These are phyloP conservation scores for Todus mexicanus DNA, from an alignment of 2,797 vertebrate species.

Conservation along the genomic window DNA sequence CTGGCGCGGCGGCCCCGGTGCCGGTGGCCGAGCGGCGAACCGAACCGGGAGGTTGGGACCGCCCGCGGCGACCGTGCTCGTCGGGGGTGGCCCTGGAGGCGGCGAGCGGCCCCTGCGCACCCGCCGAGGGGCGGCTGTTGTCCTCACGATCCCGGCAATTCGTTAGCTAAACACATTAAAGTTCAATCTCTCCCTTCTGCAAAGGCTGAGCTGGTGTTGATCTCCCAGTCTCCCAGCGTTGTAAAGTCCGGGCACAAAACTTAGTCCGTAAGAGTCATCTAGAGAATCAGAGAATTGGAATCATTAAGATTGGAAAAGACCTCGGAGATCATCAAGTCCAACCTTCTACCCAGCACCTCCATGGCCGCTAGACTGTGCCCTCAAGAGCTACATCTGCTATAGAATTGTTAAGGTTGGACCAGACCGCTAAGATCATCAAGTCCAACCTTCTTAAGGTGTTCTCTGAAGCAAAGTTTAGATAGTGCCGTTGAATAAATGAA, in stretches of 20 bases:
- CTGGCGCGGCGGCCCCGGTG: accelerated
- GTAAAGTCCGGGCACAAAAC: background rate
- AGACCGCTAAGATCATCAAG: no score
- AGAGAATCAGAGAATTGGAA: no score
- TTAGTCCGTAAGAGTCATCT: accelerated
- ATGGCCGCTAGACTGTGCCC: no score
- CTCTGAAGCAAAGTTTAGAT: background rate
- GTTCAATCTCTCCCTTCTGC: background rate
- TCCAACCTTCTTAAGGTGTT: no score
- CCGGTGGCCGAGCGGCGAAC: no score
- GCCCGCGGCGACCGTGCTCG: no score
- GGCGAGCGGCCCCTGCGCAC: background rate
- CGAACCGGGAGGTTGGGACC: background rate
- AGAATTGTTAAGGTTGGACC: no score
- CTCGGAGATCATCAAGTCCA: no score
- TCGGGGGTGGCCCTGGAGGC: background rate
- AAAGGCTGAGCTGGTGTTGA: background rate
- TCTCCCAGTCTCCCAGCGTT: accelerated
- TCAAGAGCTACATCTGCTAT: no score
- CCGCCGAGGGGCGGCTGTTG: background rate
- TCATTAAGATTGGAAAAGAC: no score
- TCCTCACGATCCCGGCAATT: accelerated
- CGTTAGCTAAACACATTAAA: background rate
- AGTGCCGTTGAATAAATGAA: background rate
- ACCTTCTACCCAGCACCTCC: no score